phyloP scores from a whole-genome alignment of 2,797 vertebrate genomes.

The Bovichtus variegatus region DNA sequence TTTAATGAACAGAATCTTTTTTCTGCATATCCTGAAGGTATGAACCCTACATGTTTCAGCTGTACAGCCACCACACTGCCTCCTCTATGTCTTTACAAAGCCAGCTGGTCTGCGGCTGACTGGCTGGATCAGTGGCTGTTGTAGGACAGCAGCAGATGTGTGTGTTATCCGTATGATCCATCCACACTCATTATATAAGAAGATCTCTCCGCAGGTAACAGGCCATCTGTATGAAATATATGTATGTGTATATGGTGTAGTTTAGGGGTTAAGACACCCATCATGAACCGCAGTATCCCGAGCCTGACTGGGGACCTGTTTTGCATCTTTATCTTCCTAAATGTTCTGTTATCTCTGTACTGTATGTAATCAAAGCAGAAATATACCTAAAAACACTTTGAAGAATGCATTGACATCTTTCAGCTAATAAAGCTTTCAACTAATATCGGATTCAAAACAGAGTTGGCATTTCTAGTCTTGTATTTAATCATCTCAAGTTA shows the following conservation, averaged over 20 bases:
- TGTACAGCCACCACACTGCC: background rate
- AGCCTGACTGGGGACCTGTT: background rate
- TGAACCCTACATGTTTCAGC: constrained; percentile 18
- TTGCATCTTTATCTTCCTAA: background rate
- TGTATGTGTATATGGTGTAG: background rate
- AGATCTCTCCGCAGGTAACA: constrained; percentile 68
- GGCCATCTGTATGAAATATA: constrained; percentile 60
- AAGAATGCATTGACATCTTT: background rate
- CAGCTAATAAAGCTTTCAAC: background rate
- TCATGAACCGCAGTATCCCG: background rate
- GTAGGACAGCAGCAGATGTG: constrained; percentile 67
- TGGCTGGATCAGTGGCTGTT: constrained; percentile 69
- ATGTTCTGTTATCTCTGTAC: background rate
- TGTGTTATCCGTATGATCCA: constrained; percentile 68
- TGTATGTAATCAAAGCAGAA: background rate
- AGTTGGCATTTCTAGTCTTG: background rate
- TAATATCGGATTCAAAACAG: background rate
- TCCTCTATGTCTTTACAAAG: constrained; percentile 31
- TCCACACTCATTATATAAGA: constrained; percentile 67
- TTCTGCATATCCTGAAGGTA: constrained; percentile 3
- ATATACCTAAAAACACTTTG: background rate
- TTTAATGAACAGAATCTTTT: constrained; percentile 15
- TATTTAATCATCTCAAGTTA: background rate
- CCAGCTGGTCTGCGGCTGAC: constrained; percentile 61
- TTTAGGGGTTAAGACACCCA: background rate